These are phyloP conservation scores for Poeciliopsis infans DNA, from an alignment of 2,797 vertebrate species.

Conservation along the genomic window DNA sequence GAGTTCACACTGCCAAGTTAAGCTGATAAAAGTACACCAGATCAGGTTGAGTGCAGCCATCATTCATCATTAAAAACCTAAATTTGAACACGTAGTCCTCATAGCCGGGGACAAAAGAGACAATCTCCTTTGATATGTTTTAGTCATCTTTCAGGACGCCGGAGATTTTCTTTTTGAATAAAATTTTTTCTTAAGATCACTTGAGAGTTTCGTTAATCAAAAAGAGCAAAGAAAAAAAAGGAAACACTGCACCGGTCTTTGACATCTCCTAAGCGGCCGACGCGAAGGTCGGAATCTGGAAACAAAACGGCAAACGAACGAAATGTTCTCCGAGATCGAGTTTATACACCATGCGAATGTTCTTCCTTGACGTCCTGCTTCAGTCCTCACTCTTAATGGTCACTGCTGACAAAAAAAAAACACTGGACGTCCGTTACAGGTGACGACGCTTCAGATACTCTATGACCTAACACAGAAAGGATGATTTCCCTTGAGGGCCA, in stretches of 20 bases:
- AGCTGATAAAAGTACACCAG: neutral
- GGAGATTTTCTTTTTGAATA: neutral
- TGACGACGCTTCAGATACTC: neutral
- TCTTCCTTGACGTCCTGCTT: neutral
- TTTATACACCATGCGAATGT: neutral
- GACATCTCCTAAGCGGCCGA: neutral
- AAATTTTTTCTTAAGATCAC: neutral
- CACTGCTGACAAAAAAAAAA: neutral
- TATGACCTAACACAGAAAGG: neutral
- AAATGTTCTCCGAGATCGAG: neutral
- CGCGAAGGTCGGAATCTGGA: neutral
- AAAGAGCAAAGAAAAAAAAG: neutral
- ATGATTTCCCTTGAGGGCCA: neutral
- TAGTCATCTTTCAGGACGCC: neutral
- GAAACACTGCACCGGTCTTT: neutral
- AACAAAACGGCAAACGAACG: neutral
- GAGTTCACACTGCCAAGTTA: neutral
- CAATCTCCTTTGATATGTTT: neutral
- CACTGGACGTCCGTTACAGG: neutral
- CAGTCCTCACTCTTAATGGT: neutral
- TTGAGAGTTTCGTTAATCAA: neutral
- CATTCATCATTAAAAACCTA: neutral
- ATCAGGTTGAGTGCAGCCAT: neutral
- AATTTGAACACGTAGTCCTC: neutral
- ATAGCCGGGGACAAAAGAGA: neutral